phyloP scores from a whole-genome alignment of 2,797 vertebrate species.

The Eupleurogrammus muticus region DNA sequence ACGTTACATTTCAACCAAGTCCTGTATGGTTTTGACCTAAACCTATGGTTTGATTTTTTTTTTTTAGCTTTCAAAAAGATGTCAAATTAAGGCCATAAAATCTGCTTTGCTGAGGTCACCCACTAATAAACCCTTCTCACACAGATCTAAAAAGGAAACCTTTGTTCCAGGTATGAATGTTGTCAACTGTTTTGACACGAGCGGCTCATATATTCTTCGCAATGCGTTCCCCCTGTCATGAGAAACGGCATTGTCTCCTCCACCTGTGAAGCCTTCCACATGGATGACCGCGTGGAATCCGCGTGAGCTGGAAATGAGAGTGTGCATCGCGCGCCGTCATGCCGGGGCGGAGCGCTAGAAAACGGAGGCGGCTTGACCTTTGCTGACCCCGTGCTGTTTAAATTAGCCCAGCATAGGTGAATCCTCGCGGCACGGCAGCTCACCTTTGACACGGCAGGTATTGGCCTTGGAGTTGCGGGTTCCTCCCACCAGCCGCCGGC shows the following conservation, averaged over 20 bases:
- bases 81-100: too few relatives aligned
- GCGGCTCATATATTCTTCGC: background rate
- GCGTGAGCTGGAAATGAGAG: background rate
- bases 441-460: constrained; percentile 37
- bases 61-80: too few relatives aligned
- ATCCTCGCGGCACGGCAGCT: constrained; percentile 22
- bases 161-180: background rate
- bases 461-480: background rate
- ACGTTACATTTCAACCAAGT: too few relatives aligned
- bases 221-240: too few relatives aligned
- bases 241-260: background rate
- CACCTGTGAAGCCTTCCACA: background rate
- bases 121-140: background rate
- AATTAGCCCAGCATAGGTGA: constrained; percentile 27
- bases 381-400: background rate
- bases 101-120: background rate
- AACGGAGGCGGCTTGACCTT: constrained; percentile 27
- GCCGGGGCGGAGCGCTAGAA: background rate
- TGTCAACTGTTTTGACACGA: too few relatives aligned
- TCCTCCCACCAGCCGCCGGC: background rate
- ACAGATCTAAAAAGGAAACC: background rate
- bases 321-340: background rate
- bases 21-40: too few relatives aligned
- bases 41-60: background rate
- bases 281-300: background rate